Base-by-base conservation (phyloP, 2,113 vertebrate genomes). In the Hippocampus comes region DNA sequence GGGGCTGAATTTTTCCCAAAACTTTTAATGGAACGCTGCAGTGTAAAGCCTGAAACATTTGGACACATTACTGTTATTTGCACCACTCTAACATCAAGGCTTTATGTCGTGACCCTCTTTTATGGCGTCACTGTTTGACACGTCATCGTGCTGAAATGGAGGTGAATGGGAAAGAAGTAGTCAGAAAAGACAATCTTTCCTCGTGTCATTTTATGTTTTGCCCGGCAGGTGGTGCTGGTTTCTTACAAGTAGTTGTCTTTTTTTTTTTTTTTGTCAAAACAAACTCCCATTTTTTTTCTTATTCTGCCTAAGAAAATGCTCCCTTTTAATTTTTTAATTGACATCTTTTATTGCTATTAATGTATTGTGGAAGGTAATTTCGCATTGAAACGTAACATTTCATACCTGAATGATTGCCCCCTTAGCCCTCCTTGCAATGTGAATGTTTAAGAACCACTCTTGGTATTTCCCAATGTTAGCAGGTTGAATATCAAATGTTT, bases 141-240 rank as follows among this genome's bases (percentile, higher is more conserved):
- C 25, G 57, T 60, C n/a, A 30, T 60, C 25, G 10, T 30, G 57
- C 59, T 34, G 59, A 18, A 61, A 17, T 34, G 2, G 14, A 4
- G 15, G 0, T 9, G 15, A 34, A 27, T 59, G 56, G 23, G 56
- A 57, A 57, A 23, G 55, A 14, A 27, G n/a, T 20, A 59, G 56
- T 61, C 15, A 20, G 46, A 60, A 25, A 41, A 76, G 78, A 86
- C 82, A 85, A 86, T 87, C 83, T 6, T 71, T 5, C 14, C 18
- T 1, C 21, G 9, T 55, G 77, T 59, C 3, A 49, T 87, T 78
- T 59, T 57, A 65, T 15, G 27, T 18, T 79, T 80, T 80, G 74
- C 61, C 53, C 89, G 82, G 23, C 70, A 86, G 87, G 70, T 78
- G 89, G 87, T 68, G 84, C 79, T 73, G 77, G 18, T 46, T 38